Evolutionary conservation across 1,140 invertebrate genomes (phyloP), one percentile per base, ranked within the genome.

Genomic region (Orchestia grillus): DNA sequence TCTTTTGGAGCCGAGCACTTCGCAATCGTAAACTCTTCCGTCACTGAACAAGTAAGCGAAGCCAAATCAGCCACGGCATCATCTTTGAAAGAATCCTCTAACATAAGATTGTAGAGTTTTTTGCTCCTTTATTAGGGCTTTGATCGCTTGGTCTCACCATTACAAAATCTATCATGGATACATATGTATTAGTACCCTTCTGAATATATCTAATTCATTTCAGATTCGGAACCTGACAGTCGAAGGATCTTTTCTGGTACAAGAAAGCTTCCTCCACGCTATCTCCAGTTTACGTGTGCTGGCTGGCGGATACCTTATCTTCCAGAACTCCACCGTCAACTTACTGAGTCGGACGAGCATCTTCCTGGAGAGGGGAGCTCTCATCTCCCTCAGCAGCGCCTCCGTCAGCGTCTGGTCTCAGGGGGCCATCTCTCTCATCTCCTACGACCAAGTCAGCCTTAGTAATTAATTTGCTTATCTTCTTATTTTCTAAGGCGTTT

Each of bases 191-290:
- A 36, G 62, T 3, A 77, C 36, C 47, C 36, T 77, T 3, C 62
- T 23, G 62, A 77, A 77, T 19, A 77, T 77, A 23, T 77, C 36
- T 3, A 36, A 11, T 91, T 42, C 0, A 11, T 91, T 91, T 23
- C 88, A 91, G 88, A 91, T 91, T 44, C 88, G 88, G 88, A 91
- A 91, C 88, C 88, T 91, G 4, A 91, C 88, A 44, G 88, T 91
- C 41, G 41, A 42, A 44, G 44, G 44, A 43, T 91, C 88, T 16
- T 3, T 44, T 0, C 23, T 44, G 41, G 42, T 91, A 8, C 88
- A 91, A 91, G 28, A 91, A 28, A 43, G 41, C 41, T 91, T 91
- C 44, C 23, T 91, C 88, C 41, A 91, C 44, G 4, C 88, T 91
- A 91, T 91, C 44, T 91, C 88, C 11, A 91, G 88, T 41, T 0